Percentiles rank a stretch among this genome's conserved stretches.
These are phyloP conservation scores for Teleopsis dalmanni DNA, from an alignment of 1,140 invertebrate species.

Conservation along the genomic window DNA sequence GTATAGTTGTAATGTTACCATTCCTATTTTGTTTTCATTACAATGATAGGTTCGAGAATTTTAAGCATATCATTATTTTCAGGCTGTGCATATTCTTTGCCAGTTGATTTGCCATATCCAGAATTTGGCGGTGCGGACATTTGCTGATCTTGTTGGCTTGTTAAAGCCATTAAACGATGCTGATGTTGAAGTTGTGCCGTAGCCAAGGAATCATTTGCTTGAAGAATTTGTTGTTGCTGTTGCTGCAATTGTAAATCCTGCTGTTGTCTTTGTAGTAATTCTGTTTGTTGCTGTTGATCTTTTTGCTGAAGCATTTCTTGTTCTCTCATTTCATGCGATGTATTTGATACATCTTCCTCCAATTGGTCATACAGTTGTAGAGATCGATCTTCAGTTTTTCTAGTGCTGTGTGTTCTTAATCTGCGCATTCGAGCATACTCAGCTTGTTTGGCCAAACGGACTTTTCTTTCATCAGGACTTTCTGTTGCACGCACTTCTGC, in stretches of 20 bases:
- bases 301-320: constrained; percentile 26
- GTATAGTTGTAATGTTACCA: too few relatives aligned
- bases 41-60: constrained; percentile 43
- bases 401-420: constrained; percentile 34
- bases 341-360: background rate
- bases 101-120: constrained; percentile 13
- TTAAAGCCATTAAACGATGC: background rate
- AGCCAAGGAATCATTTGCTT: constrained; percentile 20
- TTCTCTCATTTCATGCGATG: constrained; percentile 23
- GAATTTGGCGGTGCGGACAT: constrained; percentile 6
- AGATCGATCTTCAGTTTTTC: constrained; percentile 13
- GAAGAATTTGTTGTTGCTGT: constrained; percentile 13
- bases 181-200: constrained; percentile 11
- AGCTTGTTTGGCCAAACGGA: constrained; percentile 37
- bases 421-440: constrained; percentile 39
- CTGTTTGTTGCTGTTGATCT: constrained; percentile 21
- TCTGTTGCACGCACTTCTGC: constrained; percentile 37
- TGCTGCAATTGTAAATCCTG: constrained; percentile 16
- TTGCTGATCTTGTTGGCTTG: constrained; percentile 8
- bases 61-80: constrained; percentile 43
- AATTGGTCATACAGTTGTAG: constrained; percentile 28
- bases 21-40: constrained; percentile 42
- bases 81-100: constrained; percentile 14
- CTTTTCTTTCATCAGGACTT: constrained; percentile 34
- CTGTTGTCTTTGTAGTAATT: constrained; percentile 20